Evolutionary conservation across 2,113 vertebrate species (phyloP).

Genomic region (Platichthys stellatus): DNA sequence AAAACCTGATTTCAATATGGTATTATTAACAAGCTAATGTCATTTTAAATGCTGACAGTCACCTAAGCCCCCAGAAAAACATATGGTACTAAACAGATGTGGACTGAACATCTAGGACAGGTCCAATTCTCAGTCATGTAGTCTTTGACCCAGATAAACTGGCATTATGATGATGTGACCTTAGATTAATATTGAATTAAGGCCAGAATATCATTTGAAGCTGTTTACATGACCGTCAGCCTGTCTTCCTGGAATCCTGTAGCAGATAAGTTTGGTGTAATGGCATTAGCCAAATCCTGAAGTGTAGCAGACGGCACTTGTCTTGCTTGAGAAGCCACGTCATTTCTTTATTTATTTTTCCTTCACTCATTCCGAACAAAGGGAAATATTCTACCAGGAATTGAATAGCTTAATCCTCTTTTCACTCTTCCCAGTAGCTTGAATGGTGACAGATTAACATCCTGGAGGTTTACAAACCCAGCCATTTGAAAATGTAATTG

Average conservation of each 20-base stretch:
- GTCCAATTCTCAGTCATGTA: constrained; percentile 68
- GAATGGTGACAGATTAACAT: constrained; percentile 84
- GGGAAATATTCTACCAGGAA: constrained; percentile 83
- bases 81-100: constrained; percentile 69
- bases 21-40: constrained; percentile 45
- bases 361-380: constrained; percentile 81
- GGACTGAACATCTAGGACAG: constrained; percentile 71
- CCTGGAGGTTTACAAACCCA: constrained; percentile 78
- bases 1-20: constrained; percentile 15
- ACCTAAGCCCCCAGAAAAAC: constrained; percentile 61
- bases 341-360: constrained; percentile 79
- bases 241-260: constrained; percentile 65
- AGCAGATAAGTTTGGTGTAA: constrained; percentile 71
- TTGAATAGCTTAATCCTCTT: constrained; percentile 84
- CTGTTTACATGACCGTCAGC: constrained; percentile 69
- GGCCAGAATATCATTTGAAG: constrained; percentile 58
- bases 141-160: constrained; percentile 75
- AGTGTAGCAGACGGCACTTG: constrained; percentile 73
- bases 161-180: constrained; percentile 66
- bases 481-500: constrained; percentile 85
- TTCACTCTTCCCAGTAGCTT: constrained; percentile 77
- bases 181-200: constrained; percentile 77
- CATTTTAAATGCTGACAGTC: constrained; percentile 49
- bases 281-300: constrained; percentile 76
- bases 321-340: constrained; percentile 71